Conservation (phyloP, 2,113 vertebrate genomes). For the Serinus canaria region DNA sequence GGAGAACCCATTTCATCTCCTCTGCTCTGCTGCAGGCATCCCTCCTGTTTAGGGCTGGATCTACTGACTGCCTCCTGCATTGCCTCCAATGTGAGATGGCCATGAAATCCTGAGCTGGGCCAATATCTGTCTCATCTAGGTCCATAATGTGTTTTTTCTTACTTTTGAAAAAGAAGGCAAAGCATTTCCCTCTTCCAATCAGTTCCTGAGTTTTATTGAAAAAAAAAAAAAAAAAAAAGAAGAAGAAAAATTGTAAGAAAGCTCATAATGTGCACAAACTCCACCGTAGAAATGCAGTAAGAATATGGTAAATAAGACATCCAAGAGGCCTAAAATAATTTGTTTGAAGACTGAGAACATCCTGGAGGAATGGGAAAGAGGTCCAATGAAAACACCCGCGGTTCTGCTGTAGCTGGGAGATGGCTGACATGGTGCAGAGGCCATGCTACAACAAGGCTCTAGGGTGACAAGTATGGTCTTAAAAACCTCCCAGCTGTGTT, state of each 20-base stretch:
- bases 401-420: neutral
- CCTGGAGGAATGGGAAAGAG: neutral
- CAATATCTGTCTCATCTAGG: neutral
- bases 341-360: neutral
- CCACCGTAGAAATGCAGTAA: neutral
- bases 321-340: neutral
- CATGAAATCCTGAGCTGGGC: neutral
- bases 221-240: neutral
- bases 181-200: neutral
- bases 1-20: neutral
- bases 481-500: neutral
- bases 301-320: neutral
- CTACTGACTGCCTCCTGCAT: neutral
- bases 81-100: neutral
- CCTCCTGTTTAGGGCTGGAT: neutral
- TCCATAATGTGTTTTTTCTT: neutral
- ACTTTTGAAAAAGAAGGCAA: neutral
- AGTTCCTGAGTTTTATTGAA: neutral
- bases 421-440: neutral
- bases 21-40: neutral
- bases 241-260: neutral
- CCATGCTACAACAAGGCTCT: neutral
- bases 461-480: neutral
- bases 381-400: neutral
- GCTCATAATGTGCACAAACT: neutral